These are phyloP conservation scores for Drosophila suzukii DNA, from an alignment of 1,140 invertebrate genomes.

Conservation along the genomic window DNA sequence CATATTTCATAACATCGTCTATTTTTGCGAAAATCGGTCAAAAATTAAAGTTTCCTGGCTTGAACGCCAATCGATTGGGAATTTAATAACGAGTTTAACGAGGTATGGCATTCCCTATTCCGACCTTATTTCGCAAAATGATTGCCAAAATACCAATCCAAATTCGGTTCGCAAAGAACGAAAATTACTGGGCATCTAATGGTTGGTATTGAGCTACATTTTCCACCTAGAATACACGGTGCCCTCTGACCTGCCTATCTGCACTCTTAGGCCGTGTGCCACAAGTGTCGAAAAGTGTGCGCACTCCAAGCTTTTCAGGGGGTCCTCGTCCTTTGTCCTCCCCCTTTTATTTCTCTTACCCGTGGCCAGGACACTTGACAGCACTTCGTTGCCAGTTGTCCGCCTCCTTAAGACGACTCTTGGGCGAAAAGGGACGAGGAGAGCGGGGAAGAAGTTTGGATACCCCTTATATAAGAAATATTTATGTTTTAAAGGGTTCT, in stretches of 20 bases:
- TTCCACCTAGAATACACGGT: not conserved
- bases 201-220: not conserved
- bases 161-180: too few species aligned
- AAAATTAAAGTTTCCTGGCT: too few species aligned
- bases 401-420: conserved; percentile 26
- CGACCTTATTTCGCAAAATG: too few species aligned
- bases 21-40: too few species aligned
- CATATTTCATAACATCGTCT: too few species aligned
- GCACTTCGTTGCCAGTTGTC: conserved; percentile 48
- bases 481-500: too few species aligned
- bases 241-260: not conserved
- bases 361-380: conserved; percentile 42
- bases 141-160: too few species aligned
- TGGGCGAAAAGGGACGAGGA: conserved; percentile 14
- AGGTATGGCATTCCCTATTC: too few species aligned
- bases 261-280: conserved; percentile 33
- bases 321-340: conserved; percentile 14
- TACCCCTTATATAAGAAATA: too few species aligned
- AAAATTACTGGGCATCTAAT: not conserved
- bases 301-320: conserved; percentile 41
- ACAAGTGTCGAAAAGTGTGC: conserved; percentile 68
- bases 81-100: too few species aligned
- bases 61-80: too few species aligned
- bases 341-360: conserved; percentile 4
- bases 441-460: conserved; percentile 15